Conservation (phyloP, 1,140 invertebrate genomes). For the Danaus plexippus region DNA sequence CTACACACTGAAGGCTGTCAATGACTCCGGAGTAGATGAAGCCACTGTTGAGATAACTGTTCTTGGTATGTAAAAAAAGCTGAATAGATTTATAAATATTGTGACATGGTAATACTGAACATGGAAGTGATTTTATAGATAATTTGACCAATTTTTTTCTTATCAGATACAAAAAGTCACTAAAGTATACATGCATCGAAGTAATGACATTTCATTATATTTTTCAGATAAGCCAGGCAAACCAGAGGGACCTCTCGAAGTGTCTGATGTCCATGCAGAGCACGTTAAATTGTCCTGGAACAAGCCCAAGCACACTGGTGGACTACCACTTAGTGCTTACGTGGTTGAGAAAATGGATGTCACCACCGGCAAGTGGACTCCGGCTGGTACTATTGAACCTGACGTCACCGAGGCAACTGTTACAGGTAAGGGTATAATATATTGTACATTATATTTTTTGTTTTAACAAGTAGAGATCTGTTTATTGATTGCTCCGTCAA, state of each 20-base stretch:
- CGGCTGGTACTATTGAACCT: slow-evolving; percentile 89
- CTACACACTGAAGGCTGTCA: slow-evolving; percentile 93
- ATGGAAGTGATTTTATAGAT: no score
- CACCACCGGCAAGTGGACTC: slow-evolving; percentile 88
- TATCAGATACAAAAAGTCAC: no score
- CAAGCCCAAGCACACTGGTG: slow-evolving; percentile 95
- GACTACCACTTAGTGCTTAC: slow-evolving; percentile 90
- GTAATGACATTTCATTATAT: neutral
- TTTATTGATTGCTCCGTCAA: no score
- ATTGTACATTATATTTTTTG: no score
- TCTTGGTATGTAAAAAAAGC: slow-evolving; percentile 74
- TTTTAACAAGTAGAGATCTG: no score
- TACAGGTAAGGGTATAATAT: slow-evolving; percentile 64
- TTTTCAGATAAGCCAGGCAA: slow-evolving; percentile 91
- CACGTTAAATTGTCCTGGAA: slow-evolving; percentile 97
- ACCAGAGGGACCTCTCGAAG: slow-evolving; percentile 95
- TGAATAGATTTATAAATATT: no score
- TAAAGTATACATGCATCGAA: no score
- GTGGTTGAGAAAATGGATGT: slow-evolving; percentile 94
- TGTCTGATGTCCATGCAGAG: slow-evolving; percentile 94
- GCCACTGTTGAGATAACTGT: slow-evolving; percentile 95
- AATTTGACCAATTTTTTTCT: no score
- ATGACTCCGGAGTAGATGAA: slow-evolving; percentile 93
- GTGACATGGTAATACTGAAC: no score
- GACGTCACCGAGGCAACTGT: slow-evolving; percentile 89